Base-by-base conservation (phyloP, 2,797 vertebrate genomes). In the Iguana delicatissima region DNA sequence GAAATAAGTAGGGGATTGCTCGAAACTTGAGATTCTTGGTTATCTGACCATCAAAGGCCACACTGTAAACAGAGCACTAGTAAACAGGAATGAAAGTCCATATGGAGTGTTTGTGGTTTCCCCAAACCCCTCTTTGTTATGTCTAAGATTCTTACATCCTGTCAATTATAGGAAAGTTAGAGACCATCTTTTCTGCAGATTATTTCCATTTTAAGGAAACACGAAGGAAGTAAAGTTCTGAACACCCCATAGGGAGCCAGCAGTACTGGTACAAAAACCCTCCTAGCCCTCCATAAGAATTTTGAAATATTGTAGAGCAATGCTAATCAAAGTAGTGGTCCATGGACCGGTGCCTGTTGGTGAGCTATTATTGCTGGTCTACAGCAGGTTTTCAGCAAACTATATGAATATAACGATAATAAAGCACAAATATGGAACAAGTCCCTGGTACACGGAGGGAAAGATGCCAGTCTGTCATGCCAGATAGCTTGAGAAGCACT, bases 11-110 rank as follows among this genome's bases (percentile, higher is more conserved):
- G 87, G 93, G 90, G 92, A 89, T 93, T 95, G 94, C 91, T 94
- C 87, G 93, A 94, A 96, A 95, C 95, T 91, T 96, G 92, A 94
- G 94, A 96, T 84, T 87, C 90, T 91, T 95, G 89, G 94, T 96
- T 95, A 94, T 92, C 92, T 97, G 95, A 95, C 93, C 95, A 95
- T 96, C 90, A 96, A 97, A 96, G 95, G n/a, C 88, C 90, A 1
- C 84, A 94, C 93, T 96, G 96, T 98, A 98, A 98, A 98, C 97
- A 98, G 94, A 96, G 95, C 95, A 95, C 95, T 93, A 95, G 97
- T 97, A 97, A 98, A 98, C 97, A 94, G 95, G 92, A 96, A 96
- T 95, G 89, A 92, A 97, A 96, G 96, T 96, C 96, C 96, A 95
- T 94, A 89, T 95, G 93, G 94, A 96, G 96, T 94, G 94, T 94